These are phyloP conservation scores for Microctonus aethiopoides DNA, from an alignment of 2,888 invertebrate genomes.

Conservation along the genomic window DNA sequence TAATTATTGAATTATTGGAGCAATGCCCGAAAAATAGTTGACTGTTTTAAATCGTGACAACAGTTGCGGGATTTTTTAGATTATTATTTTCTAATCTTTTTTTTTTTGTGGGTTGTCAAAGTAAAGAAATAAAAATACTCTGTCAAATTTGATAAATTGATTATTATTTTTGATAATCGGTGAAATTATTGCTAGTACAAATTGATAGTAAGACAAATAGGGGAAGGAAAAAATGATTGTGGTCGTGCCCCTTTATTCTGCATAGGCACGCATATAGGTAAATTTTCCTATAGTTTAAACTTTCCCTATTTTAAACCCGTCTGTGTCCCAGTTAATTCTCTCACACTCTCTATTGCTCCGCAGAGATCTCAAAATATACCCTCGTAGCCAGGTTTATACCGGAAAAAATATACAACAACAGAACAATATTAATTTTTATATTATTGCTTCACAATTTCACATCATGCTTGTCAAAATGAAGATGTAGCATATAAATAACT, in stretches of 20 bases:
- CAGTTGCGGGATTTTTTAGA: not conserved
- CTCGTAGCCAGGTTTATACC: slow-evolving; percentile 17
- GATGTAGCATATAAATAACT: too few species aligned
- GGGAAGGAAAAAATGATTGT: not conserved
- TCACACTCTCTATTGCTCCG: slow-evolving; percentile 25
- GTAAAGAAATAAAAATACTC: not conserved
- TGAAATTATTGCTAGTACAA: not conserved
- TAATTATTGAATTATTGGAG: not conserved
- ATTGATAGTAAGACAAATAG: not conserved
- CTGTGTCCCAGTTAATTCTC: slow-evolving; percentile 40
- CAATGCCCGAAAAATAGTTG: not conserved
- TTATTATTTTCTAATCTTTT: not conserved
- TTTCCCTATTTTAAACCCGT: slow-evolving; percentile 44
- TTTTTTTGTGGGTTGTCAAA: not conserved
- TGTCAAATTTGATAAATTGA: not conserved
- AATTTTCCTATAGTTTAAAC: slow-evolving; percentile 36
- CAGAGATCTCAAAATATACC: slow-evolving; percentile 41
- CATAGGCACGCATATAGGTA: not conserved
- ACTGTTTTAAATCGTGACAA: not conserved
- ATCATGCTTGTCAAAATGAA: too few species aligned
- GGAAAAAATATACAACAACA: slow-evolving; percentile 26
- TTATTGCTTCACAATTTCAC: too few species aligned
- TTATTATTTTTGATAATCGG: not conserved
- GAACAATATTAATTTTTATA: not conserved
- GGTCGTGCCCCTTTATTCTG: not conserved